These are phyloP conservation scores for Porites lutea DNA, from an alignment of 64 coral and sea anemone species.

Conservation along the genomic window DNA sequence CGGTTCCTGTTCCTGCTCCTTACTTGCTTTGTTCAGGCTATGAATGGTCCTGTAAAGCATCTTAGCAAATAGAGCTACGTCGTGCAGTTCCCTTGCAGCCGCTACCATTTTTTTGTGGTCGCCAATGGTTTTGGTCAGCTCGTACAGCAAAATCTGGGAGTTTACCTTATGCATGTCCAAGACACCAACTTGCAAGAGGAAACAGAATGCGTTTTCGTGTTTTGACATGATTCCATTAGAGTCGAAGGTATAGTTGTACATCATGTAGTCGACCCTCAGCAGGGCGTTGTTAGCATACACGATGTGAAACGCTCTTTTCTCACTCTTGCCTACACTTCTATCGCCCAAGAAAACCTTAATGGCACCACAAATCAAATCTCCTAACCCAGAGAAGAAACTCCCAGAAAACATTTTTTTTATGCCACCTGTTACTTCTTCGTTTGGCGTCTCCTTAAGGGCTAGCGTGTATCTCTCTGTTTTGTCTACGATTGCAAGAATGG, in stretches of 20 bases:
- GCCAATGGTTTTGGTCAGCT: constrained; percentile 28
- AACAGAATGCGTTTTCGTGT: constrained; percentile 24
- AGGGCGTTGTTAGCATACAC: constrained; percentile 53
- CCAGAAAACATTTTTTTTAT: constrained; percentile 14
- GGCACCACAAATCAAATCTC: not conserved
- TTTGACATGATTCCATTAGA: not conserved
- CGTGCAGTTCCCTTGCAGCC: not conserved
- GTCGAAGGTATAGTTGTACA: constrained; percentile 47
- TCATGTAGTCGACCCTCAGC: constrained; percentile 37
- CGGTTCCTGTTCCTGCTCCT: no score
- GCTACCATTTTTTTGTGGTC: not conserved
- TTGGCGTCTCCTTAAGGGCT: not conserved
- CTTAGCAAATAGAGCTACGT: not conserved
- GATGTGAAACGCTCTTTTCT: constrained; percentile 9
- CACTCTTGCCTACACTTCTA: not conserved
- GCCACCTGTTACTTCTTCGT: not conserved
- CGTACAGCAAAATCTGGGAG: constrained; percentile 41
- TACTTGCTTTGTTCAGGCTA: not conserved
- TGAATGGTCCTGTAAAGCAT: not conserved
- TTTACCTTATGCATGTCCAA: constrained; percentile 25
- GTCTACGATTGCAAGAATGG: constrained; percentile 38
- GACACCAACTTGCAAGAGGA: constrained; percentile 32
- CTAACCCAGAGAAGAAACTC: constrained; percentile 9
- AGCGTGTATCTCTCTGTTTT: not conserved
- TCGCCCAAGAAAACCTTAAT: constrained; percentile 35